A percentile compares a stretch with the other conserved stretches of the same genome.
phyloP scores from a whole-genome alignment of 2,797 vertebrate species.

The Bryconaethiops microstoma region DNA sequence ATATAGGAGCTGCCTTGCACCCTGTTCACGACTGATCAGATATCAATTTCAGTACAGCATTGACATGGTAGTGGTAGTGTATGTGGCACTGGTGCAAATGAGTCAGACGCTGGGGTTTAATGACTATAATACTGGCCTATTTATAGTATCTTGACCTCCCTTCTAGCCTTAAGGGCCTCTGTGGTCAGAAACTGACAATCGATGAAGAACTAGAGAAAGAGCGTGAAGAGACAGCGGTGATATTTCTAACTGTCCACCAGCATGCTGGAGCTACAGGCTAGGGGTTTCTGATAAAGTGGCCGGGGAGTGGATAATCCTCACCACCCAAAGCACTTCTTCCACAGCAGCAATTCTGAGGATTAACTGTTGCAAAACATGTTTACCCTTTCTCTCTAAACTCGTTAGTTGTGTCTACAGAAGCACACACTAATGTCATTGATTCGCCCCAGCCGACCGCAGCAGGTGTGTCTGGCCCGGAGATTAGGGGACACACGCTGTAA shows the following conservation, averaged over 20 bases:
- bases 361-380: conserved; percentile 58
- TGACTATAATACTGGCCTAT: background rate
- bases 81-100: too few relatives aligned
- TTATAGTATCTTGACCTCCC: background rate
- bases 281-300: conserved; percentile 1
- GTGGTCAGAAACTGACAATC: background rate
- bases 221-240: background rate
- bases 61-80: too few relatives aligned
- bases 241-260: background rate
- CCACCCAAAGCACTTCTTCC: conserved; percentile 41
- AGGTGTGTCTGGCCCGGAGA: conserved; percentile 45
- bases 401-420: conserved; percentile 18
- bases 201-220: background rate
- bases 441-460: conserved; percentile 28
- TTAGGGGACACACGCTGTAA: conserved; percentile 37
- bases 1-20: too few relatives aligned
- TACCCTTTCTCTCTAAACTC: conserved; percentile 39
- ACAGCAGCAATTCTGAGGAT: conserved; percentile 55
- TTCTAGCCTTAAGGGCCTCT: background rate
- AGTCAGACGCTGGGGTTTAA: too few relatives aligned
- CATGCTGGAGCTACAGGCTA: background rate
- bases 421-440: conserved; percentile 22
- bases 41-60: too few relatives aligned
- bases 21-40: too few relatives aligned
- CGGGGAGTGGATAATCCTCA: conserved; percentile 8